Evolutionary conservation across 1,140 invertebrate genomes (phyloP).

Genomic region (Lineus longissimus): DNA sequence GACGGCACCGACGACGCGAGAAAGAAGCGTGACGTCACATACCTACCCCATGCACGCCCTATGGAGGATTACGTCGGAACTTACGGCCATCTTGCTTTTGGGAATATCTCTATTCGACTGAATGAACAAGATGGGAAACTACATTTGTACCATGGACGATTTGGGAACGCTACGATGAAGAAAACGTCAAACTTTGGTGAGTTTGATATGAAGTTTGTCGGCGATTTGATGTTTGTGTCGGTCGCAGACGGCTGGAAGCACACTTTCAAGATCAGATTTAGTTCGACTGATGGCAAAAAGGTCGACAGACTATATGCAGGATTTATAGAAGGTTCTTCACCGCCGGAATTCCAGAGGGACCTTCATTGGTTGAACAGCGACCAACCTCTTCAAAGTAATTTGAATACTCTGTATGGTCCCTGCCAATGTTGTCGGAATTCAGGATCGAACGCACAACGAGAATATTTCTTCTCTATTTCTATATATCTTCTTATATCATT

Average conservation of each 20-base stretch:
- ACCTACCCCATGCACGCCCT: not conserved
- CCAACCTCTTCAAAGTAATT: too few relatives aligned
- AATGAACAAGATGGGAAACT: not conserved
- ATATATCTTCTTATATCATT: too few relatives aligned
- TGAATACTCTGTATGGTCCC: too few relatives aligned
- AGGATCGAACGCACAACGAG: too few relatives aligned
- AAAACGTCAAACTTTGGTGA: not conserved
- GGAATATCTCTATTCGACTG: not conserved
- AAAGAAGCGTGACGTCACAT: not conserved
- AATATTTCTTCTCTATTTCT: too few relatives aligned
- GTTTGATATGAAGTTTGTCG: constrained; percentile 2
- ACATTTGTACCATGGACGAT: not conserved
- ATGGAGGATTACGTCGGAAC: not conserved
- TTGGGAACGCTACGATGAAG: not conserved
- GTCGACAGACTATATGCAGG: too few relatives aligned
- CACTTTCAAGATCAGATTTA: constrained; percentile 2
- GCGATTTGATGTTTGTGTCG: not conserved
- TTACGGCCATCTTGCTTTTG: not conserved
- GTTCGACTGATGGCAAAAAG: too few relatives aligned
- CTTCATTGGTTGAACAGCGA: too few relatives aligned
- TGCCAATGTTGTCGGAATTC: too few relatives aligned
- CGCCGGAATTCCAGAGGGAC: too few relatives aligned
- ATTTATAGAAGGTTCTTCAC: too few relatives aligned
- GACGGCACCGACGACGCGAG: not conserved
- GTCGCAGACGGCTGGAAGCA: not conserved